Conservation (phyloP, 2,888 invertebrate species). For the Reticulitermes lucifugus region DNA sequence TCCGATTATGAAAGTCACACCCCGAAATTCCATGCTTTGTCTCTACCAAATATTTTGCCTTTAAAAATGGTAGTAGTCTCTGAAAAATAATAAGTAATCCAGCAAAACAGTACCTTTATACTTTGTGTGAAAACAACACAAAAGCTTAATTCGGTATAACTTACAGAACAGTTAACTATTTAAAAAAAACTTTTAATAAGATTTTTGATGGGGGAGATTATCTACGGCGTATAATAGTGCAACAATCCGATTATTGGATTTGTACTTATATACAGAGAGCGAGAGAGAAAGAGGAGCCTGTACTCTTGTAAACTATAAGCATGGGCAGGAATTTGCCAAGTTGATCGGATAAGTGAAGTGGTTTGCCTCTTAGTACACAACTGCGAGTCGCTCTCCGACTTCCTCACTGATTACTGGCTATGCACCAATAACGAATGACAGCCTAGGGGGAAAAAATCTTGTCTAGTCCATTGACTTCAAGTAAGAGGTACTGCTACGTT, state of each 20-base stretch:
- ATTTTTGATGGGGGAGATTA: not conserved
- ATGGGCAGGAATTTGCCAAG: not conserved
- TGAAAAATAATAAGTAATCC: not conserved
- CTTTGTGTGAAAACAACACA: not conserved
- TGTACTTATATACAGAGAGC: not conserved
- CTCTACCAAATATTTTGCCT: not conserved
- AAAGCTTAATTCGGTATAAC: not conserved
- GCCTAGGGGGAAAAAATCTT: not conserved
- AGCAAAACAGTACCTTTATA: too few species aligned
- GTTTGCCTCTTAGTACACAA: not conserved
- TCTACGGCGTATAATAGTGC: conserved; percentile 1
- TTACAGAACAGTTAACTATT: not conserved
- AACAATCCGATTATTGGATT: conserved; percentile 12
- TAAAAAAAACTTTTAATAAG: conserved; percentile 14
- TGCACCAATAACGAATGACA: not conserved
- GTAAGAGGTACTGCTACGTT: too few species aligned
- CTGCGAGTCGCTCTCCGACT: not conserved
- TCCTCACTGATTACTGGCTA: not conserved
- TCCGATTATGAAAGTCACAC: too few species aligned
- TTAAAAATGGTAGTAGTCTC: not conserved
- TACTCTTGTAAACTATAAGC: not conserved
- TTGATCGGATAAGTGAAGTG: conserved; percentile 8
- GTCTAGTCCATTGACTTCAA: too few species aligned
- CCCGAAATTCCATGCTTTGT: not conserved
- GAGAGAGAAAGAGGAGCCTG: not conserved